Percentiles rank a stretch among this genome's conserved stretches.
Evolutionary conservation across 2,888 invertebrate genomes (phyloP).

Genomic region (Torymus tubicola): DNA sequence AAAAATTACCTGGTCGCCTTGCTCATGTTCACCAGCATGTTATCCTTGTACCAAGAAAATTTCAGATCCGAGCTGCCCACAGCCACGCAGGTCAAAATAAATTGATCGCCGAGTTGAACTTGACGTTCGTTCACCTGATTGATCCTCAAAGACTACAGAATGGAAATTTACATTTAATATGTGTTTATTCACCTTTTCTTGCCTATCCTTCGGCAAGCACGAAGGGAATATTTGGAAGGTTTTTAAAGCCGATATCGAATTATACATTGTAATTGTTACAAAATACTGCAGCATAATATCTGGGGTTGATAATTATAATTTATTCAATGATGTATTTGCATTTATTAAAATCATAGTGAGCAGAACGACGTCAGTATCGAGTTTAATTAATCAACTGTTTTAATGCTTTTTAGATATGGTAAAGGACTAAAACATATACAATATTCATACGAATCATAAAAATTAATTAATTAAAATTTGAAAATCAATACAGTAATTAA

Average conservation of each 20-base stretch:
- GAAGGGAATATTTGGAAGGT: neutral
- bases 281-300: too few relatives aligned
- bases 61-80: constrained; percentile 86
- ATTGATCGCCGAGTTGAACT: constrained; percentile 85
- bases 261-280: neutral
- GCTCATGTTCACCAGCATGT: constrained; percentile 85
- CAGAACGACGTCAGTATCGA: too few relatives aligned
- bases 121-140: constrained; percentile 70
- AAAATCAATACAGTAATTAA: too few relatives aligned
- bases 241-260: neutral
- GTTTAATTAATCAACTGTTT: too few relatives aligned
- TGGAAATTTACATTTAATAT: constrained; percentile 40
- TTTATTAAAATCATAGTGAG: too few relatives aligned
- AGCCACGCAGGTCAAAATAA: constrained; percentile 87
- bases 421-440: too few relatives aligned
- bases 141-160: constrained; percentile 71
- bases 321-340: too few relatives aligned
- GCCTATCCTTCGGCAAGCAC: neutral
- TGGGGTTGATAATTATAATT: too few relatives aligned
- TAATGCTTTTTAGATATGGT: too few relatives aligned
- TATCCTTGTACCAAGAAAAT: constrained; percentile 91
- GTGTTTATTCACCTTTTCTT: neutral
- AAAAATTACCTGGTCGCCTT: constrained; percentile 82
- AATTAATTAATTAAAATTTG: too few relatives aligned
- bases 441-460: too few relatives aligned